Percentiles rank a stretch among this genome's conserved stretches.
These are phyloP conservation scores for Cephus nigrinus DNA, from an alignment of 2,888 invertebrate species.

Conservation along the genomic window DNA sequence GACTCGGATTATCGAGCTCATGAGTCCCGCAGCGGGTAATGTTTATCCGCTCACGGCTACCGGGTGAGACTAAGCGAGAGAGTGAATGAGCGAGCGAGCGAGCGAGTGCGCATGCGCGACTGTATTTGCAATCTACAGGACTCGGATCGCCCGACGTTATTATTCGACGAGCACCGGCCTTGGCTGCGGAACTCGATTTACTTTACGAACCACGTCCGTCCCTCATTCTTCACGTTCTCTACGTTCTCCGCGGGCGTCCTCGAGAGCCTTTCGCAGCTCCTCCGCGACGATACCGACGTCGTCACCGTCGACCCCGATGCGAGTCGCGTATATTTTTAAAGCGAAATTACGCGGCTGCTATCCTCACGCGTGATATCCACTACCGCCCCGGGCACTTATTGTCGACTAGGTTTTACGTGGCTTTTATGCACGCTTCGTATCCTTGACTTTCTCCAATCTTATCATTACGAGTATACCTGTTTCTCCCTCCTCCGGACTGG, in stretches of 20 bases:
- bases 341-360: background rate
- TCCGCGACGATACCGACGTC: slow-evolving; percentile 6
- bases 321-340: slow-evolving; percentile 38
- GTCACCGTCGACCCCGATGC: slow-evolving; percentile 36
- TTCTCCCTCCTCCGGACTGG: background rate
- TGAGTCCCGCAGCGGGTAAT: slow-evolving; percentile 4
- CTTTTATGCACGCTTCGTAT: background rate
- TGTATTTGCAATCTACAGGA: slow-evolving; percentile 2
- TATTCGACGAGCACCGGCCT: slow-evolving; percentile 9
- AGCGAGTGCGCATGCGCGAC: background rate
- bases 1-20: slow-evolving; percentile 11
- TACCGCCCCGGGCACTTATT: background rate
- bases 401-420: background rate
- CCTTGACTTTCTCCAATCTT: background rate
- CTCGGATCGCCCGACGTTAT: background rate
- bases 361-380: background rate
- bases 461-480: background rate
- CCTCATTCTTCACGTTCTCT: background rate
- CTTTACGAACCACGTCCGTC: slow-evolving; percentile 1
- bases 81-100: background rate
- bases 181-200: slow-evolving; percentile 8
- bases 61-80: background rate
- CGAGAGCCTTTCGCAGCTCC: background rate
- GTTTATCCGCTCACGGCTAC: slow-evolving; percentile 13
- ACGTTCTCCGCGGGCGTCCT: background rate